These are phyloP conservation scores for Petrolisthes cinctipes DNA, from an alignment of 2,888 invertebrate species.

Conservation along the genomic window DNA sequence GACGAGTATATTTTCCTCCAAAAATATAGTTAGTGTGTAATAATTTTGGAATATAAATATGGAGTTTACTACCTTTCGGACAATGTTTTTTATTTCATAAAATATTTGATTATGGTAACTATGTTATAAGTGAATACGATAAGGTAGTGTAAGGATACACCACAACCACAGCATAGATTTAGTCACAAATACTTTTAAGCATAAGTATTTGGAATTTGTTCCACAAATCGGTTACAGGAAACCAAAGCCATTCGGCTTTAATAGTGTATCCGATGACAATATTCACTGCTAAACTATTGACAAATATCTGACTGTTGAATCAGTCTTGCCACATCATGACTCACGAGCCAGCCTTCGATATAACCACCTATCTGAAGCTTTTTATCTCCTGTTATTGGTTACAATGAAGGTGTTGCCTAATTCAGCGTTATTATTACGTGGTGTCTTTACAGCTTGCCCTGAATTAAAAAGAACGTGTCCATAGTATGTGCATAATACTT, in stretches of 20 bases:
- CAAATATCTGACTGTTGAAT: too few relatives aligned
- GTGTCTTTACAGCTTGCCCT: too few relatives aligned
- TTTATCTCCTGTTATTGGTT: too few relatives aligned
- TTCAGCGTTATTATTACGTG: too few relatives aligned
- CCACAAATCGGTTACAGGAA: background rate
- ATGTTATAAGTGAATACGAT: background rate
- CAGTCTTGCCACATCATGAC: too few relatives aligned
- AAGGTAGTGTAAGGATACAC: background rate
- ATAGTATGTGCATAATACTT: too few relatives aligned
- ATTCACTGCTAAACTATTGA: too few relatives aligned
- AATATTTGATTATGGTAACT: background rate
- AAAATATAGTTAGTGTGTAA: background rate
- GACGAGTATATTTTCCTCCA: background rate
- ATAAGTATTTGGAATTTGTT: background rate
- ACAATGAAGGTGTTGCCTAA: too few relatives aligned
- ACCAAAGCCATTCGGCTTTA: background rate
- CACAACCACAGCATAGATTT: background rate
- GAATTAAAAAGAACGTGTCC: too few relatives aligned
- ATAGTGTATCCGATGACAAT: background rate
- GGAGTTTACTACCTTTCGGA: background rate
- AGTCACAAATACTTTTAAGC: background rate
- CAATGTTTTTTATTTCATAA: background rate
- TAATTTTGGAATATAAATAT: background rate
- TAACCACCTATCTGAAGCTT: too few relatives aligned
- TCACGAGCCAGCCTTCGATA: too few relatives aligned